Conservation (phyloP, 2,113 vertebrate species). For the Gila orcuttii region DNA sequence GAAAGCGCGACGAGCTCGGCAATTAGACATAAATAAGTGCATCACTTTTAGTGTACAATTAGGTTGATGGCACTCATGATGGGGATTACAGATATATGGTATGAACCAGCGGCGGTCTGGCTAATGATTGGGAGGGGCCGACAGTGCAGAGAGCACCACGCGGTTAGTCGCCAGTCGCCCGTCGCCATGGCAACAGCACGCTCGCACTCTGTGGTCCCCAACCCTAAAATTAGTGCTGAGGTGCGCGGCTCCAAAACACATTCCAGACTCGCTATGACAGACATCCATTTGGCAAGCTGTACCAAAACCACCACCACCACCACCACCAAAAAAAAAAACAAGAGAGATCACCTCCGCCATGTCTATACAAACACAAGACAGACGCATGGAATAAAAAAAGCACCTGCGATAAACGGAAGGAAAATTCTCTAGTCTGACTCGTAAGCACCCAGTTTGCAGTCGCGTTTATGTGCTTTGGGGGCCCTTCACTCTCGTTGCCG, state of each 20-base stretch:
- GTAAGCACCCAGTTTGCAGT: constrained; percentile 62
- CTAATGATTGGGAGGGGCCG: constrained; percentile 52
- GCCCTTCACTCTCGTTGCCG: constrained; percentile 50
- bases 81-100: constrained; percentile 35
- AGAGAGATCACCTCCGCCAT: constrained; percentile 39
- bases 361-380: constrained; percentile 29
- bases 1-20: not conserved
- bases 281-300: constrained; percentile 27
- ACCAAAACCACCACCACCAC: constrained; percentile 21
- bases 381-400: constrained; percentile 60
- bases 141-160: constrained; percentile 71
- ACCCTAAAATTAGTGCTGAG: constrained; percentile 81
- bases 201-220: constrained; percentile 75
- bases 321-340: not conserved
- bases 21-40: constrained; percentile 37
- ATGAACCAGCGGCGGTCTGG: constrained; percentile 53
- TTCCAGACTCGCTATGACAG: constrained; percentile 57
- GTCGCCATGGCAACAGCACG: constrained; percentile 74
- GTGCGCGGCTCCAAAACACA: constrained; percentile 73
- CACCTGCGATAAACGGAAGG: constrained; percentile 36
- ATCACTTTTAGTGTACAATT: constrained; percentile 36
- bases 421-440: constrained; percentile 50
- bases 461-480: constrained; percentile 62
- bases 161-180: constrained; percentile 66
- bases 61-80: constrained; percentile 30